Conservation (phyloP, 2,113 vertebrate genomes). For the Scortum barcoo region DNA sequence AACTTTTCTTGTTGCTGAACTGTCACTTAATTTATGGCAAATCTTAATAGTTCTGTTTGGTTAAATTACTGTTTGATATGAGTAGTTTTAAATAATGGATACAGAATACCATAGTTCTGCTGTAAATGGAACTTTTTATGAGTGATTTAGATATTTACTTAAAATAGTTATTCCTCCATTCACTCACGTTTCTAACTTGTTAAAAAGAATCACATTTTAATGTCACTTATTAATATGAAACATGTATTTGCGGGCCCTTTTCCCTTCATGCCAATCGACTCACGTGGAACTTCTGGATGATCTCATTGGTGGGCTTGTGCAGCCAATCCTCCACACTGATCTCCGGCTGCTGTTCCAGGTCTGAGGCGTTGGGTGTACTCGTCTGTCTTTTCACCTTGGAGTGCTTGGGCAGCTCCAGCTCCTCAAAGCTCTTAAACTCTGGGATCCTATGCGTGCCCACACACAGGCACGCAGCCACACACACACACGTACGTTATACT, state of each 20-base stretch:
- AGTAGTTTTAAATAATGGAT: not conserved
- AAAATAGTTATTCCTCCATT: not conserved
- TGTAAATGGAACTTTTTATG: not conserved
- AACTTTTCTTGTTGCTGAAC: too few relatives aligned
- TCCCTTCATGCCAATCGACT: constrained; percentile 59
- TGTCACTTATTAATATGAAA: not conserved
- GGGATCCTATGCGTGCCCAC: constrained; percentile 84
- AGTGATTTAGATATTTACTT: too few relatives aligned
- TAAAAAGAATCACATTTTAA: not conserved
- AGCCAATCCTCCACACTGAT: constrained; percentile 90
- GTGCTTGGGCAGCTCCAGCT: constrained; percentile 95
- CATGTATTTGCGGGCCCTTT: not conserved
- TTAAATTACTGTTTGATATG: not conserved
- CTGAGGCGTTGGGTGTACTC: constrained; percentile 89
- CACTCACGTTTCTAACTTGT: not conserved
- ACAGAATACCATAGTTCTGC: not conserved
- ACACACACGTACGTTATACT: not conserved
- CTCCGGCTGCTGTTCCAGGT: constrained; percentile 91
- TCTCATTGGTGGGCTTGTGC: constrained; percentile 87
- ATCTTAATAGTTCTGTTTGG: too few relatives aligned
- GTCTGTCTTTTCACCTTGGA: constrained; percentile 97
- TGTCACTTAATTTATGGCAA: too few relatives aligned
- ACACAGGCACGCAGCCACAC: not conserved
- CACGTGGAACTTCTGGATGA: constrained; percentile 94
- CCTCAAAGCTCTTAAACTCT: constrained; percentile 96